Evolutionary conservation across 2,797 vertebrate genomes (phyloP).

Genomic region (Xerus rutilus): DNA sequence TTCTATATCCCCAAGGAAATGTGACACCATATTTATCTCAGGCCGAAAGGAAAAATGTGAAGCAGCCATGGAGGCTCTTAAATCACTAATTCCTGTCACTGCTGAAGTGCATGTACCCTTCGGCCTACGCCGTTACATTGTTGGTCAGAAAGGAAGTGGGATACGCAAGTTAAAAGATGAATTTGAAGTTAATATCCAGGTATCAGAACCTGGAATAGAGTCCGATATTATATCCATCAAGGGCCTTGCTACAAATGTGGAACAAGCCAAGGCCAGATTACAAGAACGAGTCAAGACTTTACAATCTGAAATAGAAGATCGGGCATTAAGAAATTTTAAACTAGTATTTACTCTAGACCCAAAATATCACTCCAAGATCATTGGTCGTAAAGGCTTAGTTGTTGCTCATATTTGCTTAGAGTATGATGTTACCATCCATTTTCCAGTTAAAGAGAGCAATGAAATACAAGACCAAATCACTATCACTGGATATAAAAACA

Average conservation of each 20-base stretch:
- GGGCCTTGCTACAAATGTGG: constrained; percentile 90
- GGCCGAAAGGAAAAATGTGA: constrained; percentile 91
- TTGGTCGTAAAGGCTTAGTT: constrained; percentile 90
- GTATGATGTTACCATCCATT: constrained; percentile 91
- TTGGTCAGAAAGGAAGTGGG: constrained; percentile 92
- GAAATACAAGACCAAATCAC: constrained; percentile 89
- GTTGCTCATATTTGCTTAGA: constrained; percentile 92
- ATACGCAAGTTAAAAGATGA: constrained; percentile 94
- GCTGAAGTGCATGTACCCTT: constrained; percentile 90
- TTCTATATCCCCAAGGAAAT: constrained; percentile 85
- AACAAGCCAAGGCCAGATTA: constrained; percentile 91
- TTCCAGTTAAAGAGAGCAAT: constrained; percentile 91
- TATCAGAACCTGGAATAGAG: constrained; percentile 90
- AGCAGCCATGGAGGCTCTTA: constrained; percentile 84
- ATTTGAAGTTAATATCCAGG: constrained; percentile 87
- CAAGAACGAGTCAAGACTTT: constrained; percentile 90
- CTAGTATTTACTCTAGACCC: background rate
- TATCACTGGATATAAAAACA: constrained; percentile 90
- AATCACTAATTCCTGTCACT: constrained; percentile 91
- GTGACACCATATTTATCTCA: constrained; percentile 89
- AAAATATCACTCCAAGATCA: constrained; percentile 88
- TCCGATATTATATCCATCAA: constrained; percentile 91
- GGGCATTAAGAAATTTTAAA: constrained; percentile 35
- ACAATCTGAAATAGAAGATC: constrained; percentile 91
- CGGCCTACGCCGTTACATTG: constrained; percentile 92